Evolutionary conservation across 2,797 vertebrate genomes (phyloP).

Genomic region (Syndactyla subalaris): DNA sequence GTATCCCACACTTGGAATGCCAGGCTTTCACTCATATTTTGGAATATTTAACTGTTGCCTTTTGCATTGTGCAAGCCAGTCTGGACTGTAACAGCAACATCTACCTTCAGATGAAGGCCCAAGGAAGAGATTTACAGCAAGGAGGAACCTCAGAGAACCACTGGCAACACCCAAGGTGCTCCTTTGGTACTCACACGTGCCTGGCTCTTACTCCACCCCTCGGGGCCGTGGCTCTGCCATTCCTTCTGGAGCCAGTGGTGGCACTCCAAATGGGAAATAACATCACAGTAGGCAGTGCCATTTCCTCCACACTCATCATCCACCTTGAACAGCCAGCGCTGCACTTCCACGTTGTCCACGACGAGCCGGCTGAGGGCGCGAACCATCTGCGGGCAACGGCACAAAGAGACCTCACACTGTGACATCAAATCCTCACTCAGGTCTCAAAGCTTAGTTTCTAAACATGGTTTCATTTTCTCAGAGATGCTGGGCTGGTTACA

Average conservation of each 20-base stretch:
- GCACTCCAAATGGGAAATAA: constrained; percentile 76
- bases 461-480: not conserved
- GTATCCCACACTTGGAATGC: not conserved
- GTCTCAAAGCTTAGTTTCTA: not conserved
- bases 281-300: constrained; percentile 86
- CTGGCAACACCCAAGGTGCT: rapidly evolving
- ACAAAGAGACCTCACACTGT: not conserved
- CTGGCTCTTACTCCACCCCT: constrained; percentile 77
- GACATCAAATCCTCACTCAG: not conserved
- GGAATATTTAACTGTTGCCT: not conserved
- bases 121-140: not conserved
- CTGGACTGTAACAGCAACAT: not conserved
- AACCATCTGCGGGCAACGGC: constrained; percentile 77
- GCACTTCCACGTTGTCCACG: constrained; percentile 78
- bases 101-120: not conserved
- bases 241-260: constrained; percentile 78
- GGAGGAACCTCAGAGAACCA: not conserved
- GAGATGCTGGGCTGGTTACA: not conserved
- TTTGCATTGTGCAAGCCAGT: not conserved
- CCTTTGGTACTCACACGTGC: constrained; percentile 78
- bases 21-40: not conserved
- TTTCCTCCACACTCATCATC: constrained; percentile 78
- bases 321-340: constrained; percentile 89
- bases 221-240: constrained; percentile 28
- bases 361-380: constrained; percentile 80